phyloP scores from a whole-genome alignment of 2,113 vertebrate genomes.

The Cyanistes caeruleus region DNA sequence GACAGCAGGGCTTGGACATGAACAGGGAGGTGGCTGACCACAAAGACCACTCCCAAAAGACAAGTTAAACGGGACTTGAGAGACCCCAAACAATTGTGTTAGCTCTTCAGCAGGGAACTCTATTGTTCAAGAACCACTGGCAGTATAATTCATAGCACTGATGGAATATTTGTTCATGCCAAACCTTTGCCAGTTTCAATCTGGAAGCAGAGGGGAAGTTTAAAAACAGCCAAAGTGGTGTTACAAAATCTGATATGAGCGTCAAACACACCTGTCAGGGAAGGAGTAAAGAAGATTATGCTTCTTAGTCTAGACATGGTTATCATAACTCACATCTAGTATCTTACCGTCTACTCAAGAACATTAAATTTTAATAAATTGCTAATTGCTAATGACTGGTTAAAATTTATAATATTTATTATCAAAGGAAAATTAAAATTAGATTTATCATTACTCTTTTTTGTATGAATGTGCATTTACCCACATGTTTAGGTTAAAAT shows the following conservation, averaged over 20 bases:
- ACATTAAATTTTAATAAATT: neutral
- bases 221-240: neutral
- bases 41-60: neutral
- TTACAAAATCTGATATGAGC: neutral
- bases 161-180: neutral
- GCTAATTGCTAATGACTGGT: neutral
- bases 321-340: neutral
- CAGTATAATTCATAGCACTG: neutral
- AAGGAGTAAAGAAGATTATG: neutral
- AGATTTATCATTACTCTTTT: neutral
- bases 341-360: neutral
- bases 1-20: neutral
- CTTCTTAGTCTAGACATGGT: neutral
- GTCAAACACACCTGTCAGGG: neutral
- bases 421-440: neutral
- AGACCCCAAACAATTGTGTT: neutral
- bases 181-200: neutral
- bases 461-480: neutral
- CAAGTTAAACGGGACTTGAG: neutral
- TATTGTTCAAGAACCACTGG: neutral
- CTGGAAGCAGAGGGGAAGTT: neutral
- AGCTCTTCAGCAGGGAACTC: neutral
- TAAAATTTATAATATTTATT: neutral
- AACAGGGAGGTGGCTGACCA: neutral
- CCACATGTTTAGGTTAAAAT: neutral